These are phyloP conservation scores for Falco rusticolus DNA, from an alignment of 2,797 vertebrate species.

Conservation along the genomic window DNA sequence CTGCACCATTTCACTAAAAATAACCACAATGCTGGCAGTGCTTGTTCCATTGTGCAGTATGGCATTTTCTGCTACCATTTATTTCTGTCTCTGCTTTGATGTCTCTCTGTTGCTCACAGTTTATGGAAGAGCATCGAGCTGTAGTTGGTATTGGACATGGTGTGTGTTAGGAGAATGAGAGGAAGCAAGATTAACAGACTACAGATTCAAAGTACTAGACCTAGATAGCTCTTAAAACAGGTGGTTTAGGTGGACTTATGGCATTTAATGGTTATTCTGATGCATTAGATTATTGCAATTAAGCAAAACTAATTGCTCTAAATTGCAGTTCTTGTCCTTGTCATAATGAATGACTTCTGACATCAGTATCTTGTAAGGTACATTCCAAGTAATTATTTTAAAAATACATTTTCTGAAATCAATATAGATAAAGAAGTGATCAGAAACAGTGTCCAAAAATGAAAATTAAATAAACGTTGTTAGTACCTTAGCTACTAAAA, in stretches of 20 bases:
- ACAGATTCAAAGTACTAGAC: neutral
- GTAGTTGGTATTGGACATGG: neutral
- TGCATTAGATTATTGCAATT: neutral
- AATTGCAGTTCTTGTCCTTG: neutral
- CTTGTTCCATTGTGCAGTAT: neutral
- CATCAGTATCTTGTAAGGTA: neutral
- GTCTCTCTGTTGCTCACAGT: neutral
- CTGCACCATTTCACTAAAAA: neutral
- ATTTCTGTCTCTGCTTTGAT: neutral
- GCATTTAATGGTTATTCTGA: neutral
- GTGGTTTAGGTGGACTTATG: neutral
- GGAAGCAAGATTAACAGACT: neutral
- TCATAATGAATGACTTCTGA: neutral
- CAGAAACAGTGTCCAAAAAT: neutral
- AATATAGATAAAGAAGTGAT: neutral
- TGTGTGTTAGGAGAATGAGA: neutral
- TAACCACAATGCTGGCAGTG: neutral
- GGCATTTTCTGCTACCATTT: neutral
- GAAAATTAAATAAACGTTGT: neutral
- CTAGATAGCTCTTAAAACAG: neutral
- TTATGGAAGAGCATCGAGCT: neutral
- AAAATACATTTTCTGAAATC: neutral
- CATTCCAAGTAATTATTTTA: neutral
- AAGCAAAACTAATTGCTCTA: neutral
- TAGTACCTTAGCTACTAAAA: neutral